phyloP scores from a whole-genome alignment of 2,797 vertebrate species.

The Coranthus polyacanthus region DNA sequence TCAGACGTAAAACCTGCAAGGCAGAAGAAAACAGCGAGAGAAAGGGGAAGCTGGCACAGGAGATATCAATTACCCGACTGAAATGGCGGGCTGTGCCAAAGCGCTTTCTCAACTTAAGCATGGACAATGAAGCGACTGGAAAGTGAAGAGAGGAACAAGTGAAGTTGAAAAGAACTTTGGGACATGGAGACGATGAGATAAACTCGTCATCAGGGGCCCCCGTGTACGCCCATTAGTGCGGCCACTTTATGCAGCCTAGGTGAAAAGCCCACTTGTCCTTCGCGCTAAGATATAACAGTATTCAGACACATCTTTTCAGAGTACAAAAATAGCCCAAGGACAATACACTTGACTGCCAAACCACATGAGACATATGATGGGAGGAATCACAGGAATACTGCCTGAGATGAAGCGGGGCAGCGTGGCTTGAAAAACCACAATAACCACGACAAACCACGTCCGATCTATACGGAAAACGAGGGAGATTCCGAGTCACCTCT shows the following conservation, averaged over 20 bases:
- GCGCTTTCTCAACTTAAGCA: conserved; percentile 2
- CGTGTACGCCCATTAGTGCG: conserved; percentile 7
- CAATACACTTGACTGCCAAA: conserved; percentile 9
- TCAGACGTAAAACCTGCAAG: conserved; percentile 19
- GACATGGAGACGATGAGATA: conserved; percentile 15
- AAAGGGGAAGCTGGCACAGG: conserved; percentile 34
- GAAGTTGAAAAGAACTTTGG: conserved; percentile 18
- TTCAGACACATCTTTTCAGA: neutral
- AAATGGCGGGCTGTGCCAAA: conserved; percentile 21
- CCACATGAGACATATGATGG: neutral
- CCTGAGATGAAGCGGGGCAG: conserved; percentile 13
- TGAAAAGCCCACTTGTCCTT: conserved; percentile 14
- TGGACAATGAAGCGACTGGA: conserved; percentile 5
- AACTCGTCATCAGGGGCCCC: conserved; percentile 24
- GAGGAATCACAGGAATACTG: conserved; percentile 3
- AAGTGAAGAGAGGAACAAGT: conserved; percentile 4
- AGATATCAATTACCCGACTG: conserved; percentile 26
- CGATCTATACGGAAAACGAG: neutral
- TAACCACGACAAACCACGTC: neutral
- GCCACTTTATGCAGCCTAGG: neutral
- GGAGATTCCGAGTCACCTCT: neutral
- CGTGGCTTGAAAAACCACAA: neutral
- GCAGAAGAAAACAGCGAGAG: conserved; percentile 16
- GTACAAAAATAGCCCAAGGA: conserved; percentile 27
- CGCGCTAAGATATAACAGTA: conserved; percentile 1